Evolutionary conservation across 2,797 vertebrate species (phyloP).

Genomic region (Hapalemur alaotrensis): DNA sequence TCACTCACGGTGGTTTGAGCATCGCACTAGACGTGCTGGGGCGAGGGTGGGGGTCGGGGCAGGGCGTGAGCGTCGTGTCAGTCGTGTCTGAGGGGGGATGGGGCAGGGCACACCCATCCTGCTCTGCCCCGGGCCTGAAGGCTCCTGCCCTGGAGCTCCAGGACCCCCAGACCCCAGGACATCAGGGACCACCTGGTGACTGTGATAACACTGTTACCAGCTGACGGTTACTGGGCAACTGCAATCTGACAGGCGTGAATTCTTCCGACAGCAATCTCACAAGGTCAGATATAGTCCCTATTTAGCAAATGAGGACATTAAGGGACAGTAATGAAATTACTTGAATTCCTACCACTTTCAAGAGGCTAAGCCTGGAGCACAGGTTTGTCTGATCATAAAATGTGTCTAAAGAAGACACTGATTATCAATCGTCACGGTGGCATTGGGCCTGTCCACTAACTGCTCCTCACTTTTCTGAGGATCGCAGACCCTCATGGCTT

Average conservation of each 20-base stretch:
- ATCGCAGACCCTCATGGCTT: neutral
- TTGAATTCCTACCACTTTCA: neutral
- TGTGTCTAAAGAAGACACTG: neutral
- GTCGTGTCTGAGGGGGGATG: neutral
- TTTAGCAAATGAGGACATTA: neutral
- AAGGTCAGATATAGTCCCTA: neutral
- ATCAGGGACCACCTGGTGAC: neutral
- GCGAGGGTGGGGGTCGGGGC: fast-evolving
- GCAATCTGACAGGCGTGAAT: neutral
- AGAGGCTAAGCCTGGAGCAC: neutral
- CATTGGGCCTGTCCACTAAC: neutral
- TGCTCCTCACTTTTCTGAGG: neutral
- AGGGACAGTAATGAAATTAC: neutral
- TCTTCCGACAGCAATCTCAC: neutral
- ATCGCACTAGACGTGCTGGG: fast-evolving
- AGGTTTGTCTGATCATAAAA: neutral
- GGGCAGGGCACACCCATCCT: too few species aligned
- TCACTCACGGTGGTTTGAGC: fast-evolving
- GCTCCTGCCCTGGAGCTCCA: neutral
- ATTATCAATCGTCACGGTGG: too few species aligned
- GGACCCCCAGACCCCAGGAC: too few species aligned
- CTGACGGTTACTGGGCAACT: neutral
- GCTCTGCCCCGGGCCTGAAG: too few species aligned
- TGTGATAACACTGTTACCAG: neutral
- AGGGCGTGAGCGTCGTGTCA: fast-evolving